phyloP scores from a whole-genome alignment of 2,888 invertebrate species.

The Cryptophagus acutangulus region DNA sequence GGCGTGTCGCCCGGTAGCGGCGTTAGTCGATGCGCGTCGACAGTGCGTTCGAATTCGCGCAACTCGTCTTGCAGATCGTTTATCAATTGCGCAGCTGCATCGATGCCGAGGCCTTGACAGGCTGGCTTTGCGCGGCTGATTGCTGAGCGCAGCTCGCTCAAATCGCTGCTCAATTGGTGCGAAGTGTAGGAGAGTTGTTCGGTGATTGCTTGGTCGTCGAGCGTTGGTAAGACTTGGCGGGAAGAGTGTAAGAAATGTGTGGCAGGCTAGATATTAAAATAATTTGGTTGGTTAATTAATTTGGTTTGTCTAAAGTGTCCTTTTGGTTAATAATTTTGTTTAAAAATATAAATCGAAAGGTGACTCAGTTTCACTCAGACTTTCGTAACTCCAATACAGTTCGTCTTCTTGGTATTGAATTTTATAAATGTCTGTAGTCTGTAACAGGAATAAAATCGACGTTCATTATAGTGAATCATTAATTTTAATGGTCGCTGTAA shows the following conservation, averaged over 20 bases:
- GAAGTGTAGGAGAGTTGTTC: constrained; percentile 68
- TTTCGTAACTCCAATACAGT: too few relatives aligned
- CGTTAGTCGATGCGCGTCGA: constrained; percentile 63
- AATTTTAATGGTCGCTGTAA: too few relatives aligned
- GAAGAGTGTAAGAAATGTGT: constrained; percentile 71
- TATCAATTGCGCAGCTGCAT: constrained; percentile 80
- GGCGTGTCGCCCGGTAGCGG: constrained; percentile 70
- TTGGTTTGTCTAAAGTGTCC: neutral
- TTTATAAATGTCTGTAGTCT: too few relatives aligned
- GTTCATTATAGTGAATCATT: too few relatives aligned
- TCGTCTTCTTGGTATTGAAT: too few relatives aligned
- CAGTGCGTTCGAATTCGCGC: constrained; percentile 72
- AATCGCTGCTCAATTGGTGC: constrained; percentile 60
- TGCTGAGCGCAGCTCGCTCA: constrained; percentile 44
- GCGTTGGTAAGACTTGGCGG: constrained; percentile 76
- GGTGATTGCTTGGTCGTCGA: constrained; percentile 70
- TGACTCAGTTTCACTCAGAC: too few relatives aligned
- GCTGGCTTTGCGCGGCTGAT: constrained; percentile 46
- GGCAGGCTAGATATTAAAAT: constrained; percentile 50
- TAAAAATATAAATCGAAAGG: too few relatives aligned
- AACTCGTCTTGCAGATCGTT: constrained; percentile 75
- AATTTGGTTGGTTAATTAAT: neutral
- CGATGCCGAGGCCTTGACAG: constrained; percentile 81
- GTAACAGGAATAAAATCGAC: too few relatives aligned
- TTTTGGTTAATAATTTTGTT: too few relatives aligned